These are phyloP conservation scores for Dryocosmus kuriphilus DNA, from an alignment of 2,888 invertebrate genomes.

Conservation along the genomic window DNA sequence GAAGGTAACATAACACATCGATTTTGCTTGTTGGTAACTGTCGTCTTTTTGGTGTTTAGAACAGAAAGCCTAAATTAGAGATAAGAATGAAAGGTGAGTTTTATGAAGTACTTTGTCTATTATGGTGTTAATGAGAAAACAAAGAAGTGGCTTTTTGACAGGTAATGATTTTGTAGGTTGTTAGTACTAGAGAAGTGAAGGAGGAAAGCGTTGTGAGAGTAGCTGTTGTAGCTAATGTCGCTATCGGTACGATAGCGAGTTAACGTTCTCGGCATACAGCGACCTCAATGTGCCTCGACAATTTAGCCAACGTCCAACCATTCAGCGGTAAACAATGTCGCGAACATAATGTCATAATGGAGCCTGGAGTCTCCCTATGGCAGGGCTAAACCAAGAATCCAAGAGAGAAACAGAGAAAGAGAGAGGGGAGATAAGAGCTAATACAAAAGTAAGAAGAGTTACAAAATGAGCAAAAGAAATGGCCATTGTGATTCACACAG, in stretches of 20 bases:
- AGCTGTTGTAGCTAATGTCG: slow-evolving; percentile 65
- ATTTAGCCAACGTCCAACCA: slow-evolving; percentile 76
- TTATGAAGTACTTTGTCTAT: neutral
- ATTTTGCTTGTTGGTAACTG: too few relatives aligned
- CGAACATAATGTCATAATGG: slow-evolving; percentile 76
- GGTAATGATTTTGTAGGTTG: slow-evolving; percentile 27
- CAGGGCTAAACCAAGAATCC: slow-evolving; percentile 63
- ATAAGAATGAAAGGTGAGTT: neutral
- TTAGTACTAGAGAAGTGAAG: slow-evolving; percentile 17
- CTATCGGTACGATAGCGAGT: slow-evolving; percentile 75
- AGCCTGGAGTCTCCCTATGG: slow-evolving; percentile 64
- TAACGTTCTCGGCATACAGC: slow-evolving; percentile 72
- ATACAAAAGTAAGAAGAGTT: slow-evolving; percentile 30
- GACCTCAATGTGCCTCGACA: slow-evolving; percentile 74
- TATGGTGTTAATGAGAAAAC: neutral
- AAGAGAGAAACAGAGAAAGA: slow-evolving; percentile 47
- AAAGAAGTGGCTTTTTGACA: neutral
- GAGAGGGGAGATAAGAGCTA: slow-evolving; percentile 42
- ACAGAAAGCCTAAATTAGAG: too few relatives aligned
- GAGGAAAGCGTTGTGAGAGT: slow-evolving; percentile 53
- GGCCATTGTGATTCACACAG: slow-evolving; percentile 14
- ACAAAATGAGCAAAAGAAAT: slow-evolving; percentile 12
- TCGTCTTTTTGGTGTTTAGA: too few relatives aligned
- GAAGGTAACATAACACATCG: too few relatives aligned
- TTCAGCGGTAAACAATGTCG: slow-evolving; percentile 75